Base-by-base conservation (phyloP, 2,113 vertebrate genomes). In the Sander lucioperca region DNA sequence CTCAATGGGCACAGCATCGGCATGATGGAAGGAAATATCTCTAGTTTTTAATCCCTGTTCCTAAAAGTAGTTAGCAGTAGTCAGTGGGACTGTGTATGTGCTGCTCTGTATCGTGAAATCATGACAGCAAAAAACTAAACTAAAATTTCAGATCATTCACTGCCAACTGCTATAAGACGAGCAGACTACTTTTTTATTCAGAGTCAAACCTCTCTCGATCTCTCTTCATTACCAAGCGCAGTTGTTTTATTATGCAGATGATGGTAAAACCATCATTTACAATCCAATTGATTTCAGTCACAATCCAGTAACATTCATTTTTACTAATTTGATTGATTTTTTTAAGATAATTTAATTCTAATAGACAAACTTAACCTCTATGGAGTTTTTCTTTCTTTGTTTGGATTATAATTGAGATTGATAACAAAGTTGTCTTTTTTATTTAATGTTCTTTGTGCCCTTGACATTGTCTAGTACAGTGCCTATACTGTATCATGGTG, bases 391-490 rank as follows among this genome's bases (percentile, higher is more conserved):
- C 67, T 79, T 50, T 51, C 30, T 57, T 69, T 75, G 4, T 61
- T 73, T 23, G 19, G 50, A n/a, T 77, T 82, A 82, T 50, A 71
- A 36, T 72, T 75, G 45, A 77, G 65, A 81, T 51, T 23, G 58
- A 66, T 77, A 88, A 85, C 69, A 4, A 77, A 66, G 25, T 68
- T 63, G 57, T 83, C 23, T 77, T 77, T 81, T 88, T 65, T 80
- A 51, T 62, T 75, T 71, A n/a, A 80, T 23, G 2, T 86, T 57
- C 48, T 74, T 64, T 27, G 51, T 87, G 88, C 90, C 86, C 63
- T 90, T 85, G 78, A 91, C 80, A 81, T 91, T 82, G 82, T 92
- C 83, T 90, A 89, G 87, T 87, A 85, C 88, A 88, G 93, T 94
- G 92, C 91, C 94, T 94, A 88, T 82, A 89, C 81, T 86, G 75